These are phyloP conservation scores for Prunella strophiata DNA, from an alignment of 2,797 vertebrate genomes.

Conservation along the genomic window DNA sequence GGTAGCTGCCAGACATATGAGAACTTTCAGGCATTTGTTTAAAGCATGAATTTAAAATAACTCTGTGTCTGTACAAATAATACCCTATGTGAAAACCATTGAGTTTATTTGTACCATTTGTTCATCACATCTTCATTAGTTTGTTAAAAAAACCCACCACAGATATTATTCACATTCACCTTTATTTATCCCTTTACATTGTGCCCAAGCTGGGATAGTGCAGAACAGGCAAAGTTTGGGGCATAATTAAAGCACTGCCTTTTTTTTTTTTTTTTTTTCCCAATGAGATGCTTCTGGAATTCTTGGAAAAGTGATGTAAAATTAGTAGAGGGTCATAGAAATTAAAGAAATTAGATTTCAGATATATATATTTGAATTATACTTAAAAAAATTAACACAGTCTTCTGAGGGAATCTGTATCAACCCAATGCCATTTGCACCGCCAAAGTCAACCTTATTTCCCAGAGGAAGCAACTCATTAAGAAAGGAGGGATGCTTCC, in stretches of 20 bases:
- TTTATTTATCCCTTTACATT: neutral
- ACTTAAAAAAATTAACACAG: neutral
- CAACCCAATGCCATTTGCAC: neutral
- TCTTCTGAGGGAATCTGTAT: neutral
- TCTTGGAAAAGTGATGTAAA: neutral
- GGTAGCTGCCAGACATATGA: neutral
- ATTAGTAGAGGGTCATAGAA: neutral
- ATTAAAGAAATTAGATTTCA: neutral
- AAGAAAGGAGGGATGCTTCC: neutral
- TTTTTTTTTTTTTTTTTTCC: neutral
- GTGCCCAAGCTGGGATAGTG: neutral
- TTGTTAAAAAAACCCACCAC: neutral
- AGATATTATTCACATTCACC: neutral
- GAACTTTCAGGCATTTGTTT: neutral
- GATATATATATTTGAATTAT: neutral
- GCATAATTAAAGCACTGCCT: neutral
- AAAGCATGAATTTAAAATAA: slow-evolving; percentile 11
- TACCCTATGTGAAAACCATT: neutral
- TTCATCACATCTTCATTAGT: neutral
- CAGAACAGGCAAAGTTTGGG: neutral
- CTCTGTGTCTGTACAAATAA: neutral
- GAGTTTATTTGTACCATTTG: neutral
- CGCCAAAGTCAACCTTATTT: neutral
- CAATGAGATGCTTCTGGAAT: neutral
- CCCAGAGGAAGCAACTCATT: neutral